Conservation (phyloP, 2,113 vertebrate genomes). For the Fukomys damarensis region DNA sequence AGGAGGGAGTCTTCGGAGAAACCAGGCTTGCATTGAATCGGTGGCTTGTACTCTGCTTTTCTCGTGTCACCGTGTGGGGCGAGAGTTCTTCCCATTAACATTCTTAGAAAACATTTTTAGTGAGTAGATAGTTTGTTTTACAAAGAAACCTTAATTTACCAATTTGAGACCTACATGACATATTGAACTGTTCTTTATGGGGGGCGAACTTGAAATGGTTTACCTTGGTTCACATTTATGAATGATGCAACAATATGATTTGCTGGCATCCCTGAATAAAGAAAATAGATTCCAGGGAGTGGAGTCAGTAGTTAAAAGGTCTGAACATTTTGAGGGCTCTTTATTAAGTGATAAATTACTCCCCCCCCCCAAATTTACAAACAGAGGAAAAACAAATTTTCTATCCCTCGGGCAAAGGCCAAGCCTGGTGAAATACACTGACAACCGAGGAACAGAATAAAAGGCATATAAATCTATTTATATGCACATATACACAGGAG, state of each 20-base stretch:
- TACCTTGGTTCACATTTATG: neutral
- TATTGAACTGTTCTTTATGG: neutral
- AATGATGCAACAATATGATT: neutral
- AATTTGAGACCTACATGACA: neutral
- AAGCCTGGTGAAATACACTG: neutral
- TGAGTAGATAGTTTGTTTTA: neutral
- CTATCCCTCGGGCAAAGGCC: neutral
- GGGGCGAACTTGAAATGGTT: neutral
- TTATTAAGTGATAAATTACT: neutral
- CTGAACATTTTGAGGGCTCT: neutral
- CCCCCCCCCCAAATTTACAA: neutral
- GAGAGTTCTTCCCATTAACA: neutral
- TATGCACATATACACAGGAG: neutral
- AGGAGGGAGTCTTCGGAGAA: conserved; percentile 9
- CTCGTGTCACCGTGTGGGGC: neutral
- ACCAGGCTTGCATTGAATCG: neutral
- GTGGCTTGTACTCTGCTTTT: neutral
- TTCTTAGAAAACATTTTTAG: neutral
- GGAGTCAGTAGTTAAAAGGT: neutral
- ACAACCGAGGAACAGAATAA: neutral
- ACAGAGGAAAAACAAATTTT: neutral
- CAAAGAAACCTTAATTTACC: conserved; percentile 38
- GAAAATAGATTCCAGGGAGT: neutral
- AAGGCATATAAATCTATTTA: neutral
- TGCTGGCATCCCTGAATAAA: neutral